phyloP scores from a whole-genome alignment of 92 coral and sea anemone species.

The Palythoa grandis region DNA sequence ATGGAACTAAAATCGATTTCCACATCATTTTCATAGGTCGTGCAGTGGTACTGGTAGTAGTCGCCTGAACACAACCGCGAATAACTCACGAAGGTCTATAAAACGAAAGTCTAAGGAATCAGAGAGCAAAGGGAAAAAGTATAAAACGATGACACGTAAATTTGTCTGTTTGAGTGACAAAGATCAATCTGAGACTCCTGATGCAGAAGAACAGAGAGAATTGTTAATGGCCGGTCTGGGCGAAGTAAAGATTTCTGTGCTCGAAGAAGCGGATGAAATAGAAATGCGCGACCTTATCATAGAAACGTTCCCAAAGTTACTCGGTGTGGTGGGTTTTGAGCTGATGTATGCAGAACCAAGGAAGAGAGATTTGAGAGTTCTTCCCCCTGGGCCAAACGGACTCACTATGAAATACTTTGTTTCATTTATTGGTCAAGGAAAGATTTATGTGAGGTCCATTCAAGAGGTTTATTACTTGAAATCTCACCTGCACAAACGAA shows the following conservation, averaged over 20 bases:
- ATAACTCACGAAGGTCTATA: neutral
- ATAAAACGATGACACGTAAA: conserved; percentile 35
- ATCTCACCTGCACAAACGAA: too few species aligned
- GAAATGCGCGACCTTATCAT: conserved; percentile 47
- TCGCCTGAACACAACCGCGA: neutral
- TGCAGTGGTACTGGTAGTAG: neutral
- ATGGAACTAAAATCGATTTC: neutral
- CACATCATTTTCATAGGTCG: neutral
- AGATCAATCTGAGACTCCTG: conserved; percentile 57
- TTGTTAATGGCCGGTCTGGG: conserved; percentile 42
- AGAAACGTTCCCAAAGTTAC: conserved; percentile 53
- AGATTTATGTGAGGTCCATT: conserved; percentile 50
- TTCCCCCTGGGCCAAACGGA: conserved; percentile 63
- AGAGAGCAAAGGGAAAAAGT: neutral
- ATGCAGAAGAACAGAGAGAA: conserved; percentile 55
- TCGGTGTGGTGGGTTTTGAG: conserved; percentile 62
- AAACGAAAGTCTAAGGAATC: neutral
- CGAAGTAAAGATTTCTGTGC: conserved; percentile 37
- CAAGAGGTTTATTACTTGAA: too few species aligned
- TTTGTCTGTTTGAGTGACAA: conserved; percentile 57
- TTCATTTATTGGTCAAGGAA: conserved; percentile 59
- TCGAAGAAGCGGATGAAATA: conserved; percentile 45
- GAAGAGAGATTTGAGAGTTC: conserved; percentile 45
- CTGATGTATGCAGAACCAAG: conserved; percentile 60
- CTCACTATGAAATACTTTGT: conserved; percentile 50